Base-by-base conservation (phyloP, 2,888 invertebrate genomes). In the Erpobdella octoculata region DNA sequence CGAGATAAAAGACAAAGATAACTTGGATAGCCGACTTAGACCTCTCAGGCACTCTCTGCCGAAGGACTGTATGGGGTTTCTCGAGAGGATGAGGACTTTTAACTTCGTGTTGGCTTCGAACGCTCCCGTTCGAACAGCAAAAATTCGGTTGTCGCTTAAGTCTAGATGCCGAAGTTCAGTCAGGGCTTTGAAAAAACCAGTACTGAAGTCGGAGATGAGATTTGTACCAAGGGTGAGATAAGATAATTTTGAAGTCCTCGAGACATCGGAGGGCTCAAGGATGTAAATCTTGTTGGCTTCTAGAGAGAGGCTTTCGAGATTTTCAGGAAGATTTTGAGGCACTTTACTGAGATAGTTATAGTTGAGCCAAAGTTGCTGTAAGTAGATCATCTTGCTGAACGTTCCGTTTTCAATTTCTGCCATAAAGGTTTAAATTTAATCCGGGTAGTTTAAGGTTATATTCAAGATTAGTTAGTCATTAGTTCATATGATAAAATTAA, bases 351-450 rank as follows among this genome's bases (percentile, higher is more conserved):
- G 84, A 36, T 86, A 84, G 82, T 95, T 95, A 78, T 89, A 88
- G 79, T 90, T 89, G 38, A 94, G 85, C 83, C 91, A 89, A 41
- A 94, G 85, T 76, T 90, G 87, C 71, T 89, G 86, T 36, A 95
- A 87, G 80, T 90, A 88, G 80, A 91, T 91, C 74, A 92, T 84
- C 70, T 91, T 87, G 0, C 91, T 91, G 72, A 95, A 85, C 0
- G 93, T 91, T 79, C 92, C 92, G 66, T 92, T 91, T 83, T 93
- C 92, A 38, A 94, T 88, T 2, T 87, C 86, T 68, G n/a, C n/a
- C n/a, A n/a, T n/a, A n/a, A n/a, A n/a, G n/a, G n/a, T n/a, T n/a
- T n/a, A n/a, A n/a, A n/a, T n/a, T n/a, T n/a, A n/a, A n/a, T n/a
- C n/a, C n/a, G n/a, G n/a, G n/a, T n/a, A n/a, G n/a, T n/a, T n/a